phyloP scores from a whole-genome alignment of 2,797 vertebrate genomes.

The Anolis apletophallus region DNA sequence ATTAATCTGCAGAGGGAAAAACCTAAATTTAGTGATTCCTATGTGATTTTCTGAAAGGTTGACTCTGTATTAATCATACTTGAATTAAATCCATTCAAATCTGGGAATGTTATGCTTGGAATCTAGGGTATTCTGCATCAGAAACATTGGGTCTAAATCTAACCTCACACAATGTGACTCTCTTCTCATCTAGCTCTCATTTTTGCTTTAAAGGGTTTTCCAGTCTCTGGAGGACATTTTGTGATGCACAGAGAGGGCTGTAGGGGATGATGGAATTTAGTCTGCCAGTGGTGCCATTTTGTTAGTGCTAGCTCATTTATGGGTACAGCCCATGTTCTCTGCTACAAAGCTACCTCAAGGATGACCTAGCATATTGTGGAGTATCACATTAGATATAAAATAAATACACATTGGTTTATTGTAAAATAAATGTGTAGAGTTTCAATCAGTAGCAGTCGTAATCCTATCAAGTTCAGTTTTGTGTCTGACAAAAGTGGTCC shows the following conservation, averaged over 20 bases:
- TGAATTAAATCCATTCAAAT: neutral
- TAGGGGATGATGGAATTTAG: neutral
- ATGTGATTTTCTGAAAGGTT: constrained; percentile 44
- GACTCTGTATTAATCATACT: neutral
- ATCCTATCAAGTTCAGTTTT: neutral
- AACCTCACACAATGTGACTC: too few species aligned
- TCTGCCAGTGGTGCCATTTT: neutral
- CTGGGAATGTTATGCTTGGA: neutral
- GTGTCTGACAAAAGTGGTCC: neutral
- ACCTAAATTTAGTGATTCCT: neutral
- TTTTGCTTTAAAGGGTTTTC: too few species aligned
- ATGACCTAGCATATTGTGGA: too few species aligned
- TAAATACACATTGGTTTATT: neutral
- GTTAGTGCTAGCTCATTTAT: neutral
- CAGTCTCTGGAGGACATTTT: neutral
- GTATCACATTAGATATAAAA: neutral
- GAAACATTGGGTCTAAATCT: too few species aligned
- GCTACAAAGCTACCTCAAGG: neutral
- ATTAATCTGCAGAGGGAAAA: constrained; percentile 54
- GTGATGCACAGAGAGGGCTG: neutral
- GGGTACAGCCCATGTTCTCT: neutral
- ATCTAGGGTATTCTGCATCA: neutral
- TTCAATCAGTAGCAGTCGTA: neutral
- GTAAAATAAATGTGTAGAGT: neutral
- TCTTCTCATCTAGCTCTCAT: too few species aligned